These are phyloP conservation scores for Dipus sagitta DNA, from an alignment of 2,797 vertebrate genomes.

Conservation along the genomic window DNA sequence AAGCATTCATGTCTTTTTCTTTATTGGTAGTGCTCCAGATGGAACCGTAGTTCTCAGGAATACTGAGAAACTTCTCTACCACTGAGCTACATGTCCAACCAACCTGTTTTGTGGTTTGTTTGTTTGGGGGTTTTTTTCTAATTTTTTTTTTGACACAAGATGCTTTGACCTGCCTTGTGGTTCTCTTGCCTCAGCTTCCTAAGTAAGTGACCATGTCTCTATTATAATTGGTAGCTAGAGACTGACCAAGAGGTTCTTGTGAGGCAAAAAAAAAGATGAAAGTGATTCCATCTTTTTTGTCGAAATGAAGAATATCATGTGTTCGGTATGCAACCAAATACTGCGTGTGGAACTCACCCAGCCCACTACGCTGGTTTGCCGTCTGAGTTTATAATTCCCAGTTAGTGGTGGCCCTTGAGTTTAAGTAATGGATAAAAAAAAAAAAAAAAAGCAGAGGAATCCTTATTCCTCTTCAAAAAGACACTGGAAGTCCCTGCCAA, in stretches of 20 bases:
- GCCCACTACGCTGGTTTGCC: not conserved
- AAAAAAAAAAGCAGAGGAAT: not conserved
- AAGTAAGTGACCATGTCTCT: not conserved
- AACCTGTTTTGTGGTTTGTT: not conserved
- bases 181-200: not conserved
- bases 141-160: not conserved
- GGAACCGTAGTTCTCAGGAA: not conserved
- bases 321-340: not conserved
- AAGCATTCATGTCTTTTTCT: no score
- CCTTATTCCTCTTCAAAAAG: not conserved
- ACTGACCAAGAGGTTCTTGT: not conserved
- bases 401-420: not conserved
- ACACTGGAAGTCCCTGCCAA: not conserved
- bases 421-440: not conserved
- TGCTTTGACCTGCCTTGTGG: not conserved
- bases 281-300: not conserved
- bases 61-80: not conserved
- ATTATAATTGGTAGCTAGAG: not conserved
- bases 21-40: not conserved
- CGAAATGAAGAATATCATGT: not conserved
- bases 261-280: not conserved
- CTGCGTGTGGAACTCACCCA: not conserved
- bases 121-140: no score
- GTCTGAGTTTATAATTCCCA: not conserved
- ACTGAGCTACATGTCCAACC: not conserved